Base-by-base conservation (phyloP, 1,140 invertebrate genomes). In the Cyclina sinensis region DNA sequence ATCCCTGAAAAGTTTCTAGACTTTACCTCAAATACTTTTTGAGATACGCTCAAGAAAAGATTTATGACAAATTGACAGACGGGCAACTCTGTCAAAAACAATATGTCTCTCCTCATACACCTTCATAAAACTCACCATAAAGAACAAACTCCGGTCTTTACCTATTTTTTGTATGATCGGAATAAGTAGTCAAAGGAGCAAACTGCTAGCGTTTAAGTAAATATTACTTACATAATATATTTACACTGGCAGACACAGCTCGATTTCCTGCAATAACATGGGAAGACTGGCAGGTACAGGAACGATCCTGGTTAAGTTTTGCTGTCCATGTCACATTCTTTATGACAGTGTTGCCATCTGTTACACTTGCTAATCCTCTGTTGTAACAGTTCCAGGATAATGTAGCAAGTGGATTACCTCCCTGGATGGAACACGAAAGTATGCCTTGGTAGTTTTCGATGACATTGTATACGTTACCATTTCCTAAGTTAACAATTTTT, bases 141-240 rank as follows among this genome's bases (percentile, higher is more conserved):
- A n/a, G n/a, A n/a, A n/a, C n/a, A n/a, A n/a, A n/a, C n/a, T n/a
- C n/a, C n/a, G n/a, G n/a, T n/a, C n/a, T n/a, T n/a, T n/a, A n/a
- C n/a, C n/a, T n/a, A n/a, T n/a, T n/a, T n/a, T n/a, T n/a, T n/a
- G n/a, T n/a, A n/a, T n/a, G n/a, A n/a, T n/a, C n/a, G n/a, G n/a
- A n/a, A n/a, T n/a, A n/a, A n/a, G n/a, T n/a, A n/a, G n/a, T n/a
- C n/a, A n/a, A n/a, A n/a, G n/a, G n/a, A n/a, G n/a, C n/a, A n/a
- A n/a, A n/a, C n/a, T n/a, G n/a, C n/a, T n/a, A n/a, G n/a, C n/a
- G n/a, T n/a, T n/a, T n/a, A n/a, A n/a, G n/a, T n/a, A n/a, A 54
- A 54, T 18, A 54, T 54, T 21, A 70, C 65, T 70, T 70, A 70
- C 65, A 70, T 37, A 70, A 37, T 37, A 70, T 37, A 7, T 70